Evolutionary conservation across 2,113 vertebrate genomes (phyloP).

Genomic region (Zosterops lateralis): DNA sequence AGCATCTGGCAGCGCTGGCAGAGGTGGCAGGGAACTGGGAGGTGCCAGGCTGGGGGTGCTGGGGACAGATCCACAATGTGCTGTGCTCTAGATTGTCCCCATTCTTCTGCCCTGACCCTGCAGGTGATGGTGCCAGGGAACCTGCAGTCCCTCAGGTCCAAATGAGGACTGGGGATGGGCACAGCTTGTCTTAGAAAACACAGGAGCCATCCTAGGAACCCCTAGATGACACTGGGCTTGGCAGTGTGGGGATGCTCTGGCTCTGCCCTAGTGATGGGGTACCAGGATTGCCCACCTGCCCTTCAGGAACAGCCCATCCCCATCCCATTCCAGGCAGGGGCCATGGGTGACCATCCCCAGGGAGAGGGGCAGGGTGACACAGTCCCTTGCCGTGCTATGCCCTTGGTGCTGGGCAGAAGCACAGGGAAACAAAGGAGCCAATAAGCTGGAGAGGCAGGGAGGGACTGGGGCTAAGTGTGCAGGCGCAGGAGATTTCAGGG

Average conservation of each 20-base stretch:
- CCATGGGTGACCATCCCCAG: accelerated
- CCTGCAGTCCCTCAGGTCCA: neutral
- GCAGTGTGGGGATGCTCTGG: too few species aligned
- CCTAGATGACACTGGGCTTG: neutral
- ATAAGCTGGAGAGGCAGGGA: neutral
- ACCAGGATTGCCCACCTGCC: neutral
- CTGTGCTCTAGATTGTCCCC: neutral
- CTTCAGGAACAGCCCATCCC: accelerated
- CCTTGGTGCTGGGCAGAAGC: neutral
- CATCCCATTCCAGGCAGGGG: neutral
- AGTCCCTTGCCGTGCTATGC: accelerated
- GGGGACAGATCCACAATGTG: neutral
- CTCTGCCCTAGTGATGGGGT: neutral
- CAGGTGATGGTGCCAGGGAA: neutral
- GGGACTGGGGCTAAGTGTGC: neutral
- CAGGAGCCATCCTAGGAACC: neutral
- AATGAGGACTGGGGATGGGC: neutral
- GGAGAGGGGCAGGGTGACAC: too few species aligned
- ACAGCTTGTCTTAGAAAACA: neutral
- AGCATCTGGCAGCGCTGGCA: neutral
- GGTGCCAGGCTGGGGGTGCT: neutral
- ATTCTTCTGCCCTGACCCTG: neutral
- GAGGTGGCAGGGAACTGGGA: neutral
- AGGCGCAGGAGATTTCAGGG: neutral
- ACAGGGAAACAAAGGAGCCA: neutral